These are phyloP conservation scores for Stictonetta naevosa DNA, from an alignment of 2,113 vertebrate species.

Conservation along the genomic window DNA sequence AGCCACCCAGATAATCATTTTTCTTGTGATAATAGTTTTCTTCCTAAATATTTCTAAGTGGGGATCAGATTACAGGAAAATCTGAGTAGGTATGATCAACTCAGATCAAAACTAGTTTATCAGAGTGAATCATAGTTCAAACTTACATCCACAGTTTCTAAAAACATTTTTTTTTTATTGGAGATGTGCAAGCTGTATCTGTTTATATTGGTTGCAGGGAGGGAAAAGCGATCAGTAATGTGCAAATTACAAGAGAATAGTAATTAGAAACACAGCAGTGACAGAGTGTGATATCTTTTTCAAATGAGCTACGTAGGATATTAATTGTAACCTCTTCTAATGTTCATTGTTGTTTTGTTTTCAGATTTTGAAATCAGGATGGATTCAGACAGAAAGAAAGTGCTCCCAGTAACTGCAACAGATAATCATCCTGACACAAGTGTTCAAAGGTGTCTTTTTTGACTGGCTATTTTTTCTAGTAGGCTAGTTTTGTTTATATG, in stretches of 20 bases:
- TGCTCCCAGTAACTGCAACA: slow-evolving; percentile 50
- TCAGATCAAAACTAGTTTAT: not conserved
- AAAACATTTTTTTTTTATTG: not conserved
- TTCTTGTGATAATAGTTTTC: not conserved
- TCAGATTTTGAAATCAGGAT: slow-evolving; percentile 83
- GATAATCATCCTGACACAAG: slow-evolving; percentile 16
- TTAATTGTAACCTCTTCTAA: not conserved
- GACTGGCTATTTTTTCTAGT: not conserved
- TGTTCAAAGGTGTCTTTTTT: slow-evolving; percentile 68
- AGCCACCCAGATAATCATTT: not conserved
- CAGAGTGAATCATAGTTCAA: no score
- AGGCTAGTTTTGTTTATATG: not conserved
- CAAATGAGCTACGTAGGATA: not conserved
- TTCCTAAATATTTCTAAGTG: not conserved
- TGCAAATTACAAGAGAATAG: not conserved
- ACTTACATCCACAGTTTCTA: not conserved
- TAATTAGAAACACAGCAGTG: not conserved
- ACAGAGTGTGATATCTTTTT: not conserved
- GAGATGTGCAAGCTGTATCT: not conserved
- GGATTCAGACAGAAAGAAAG: slow-evolving; percentile 67
- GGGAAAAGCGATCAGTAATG: not conserved
- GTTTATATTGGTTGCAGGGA: not conserved
- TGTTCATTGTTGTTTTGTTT: slow-evolving; percentile 47
- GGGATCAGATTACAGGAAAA: not conserved
- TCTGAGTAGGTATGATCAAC: not conserved